Percentiles rank a stretch among this genome's conserved stretches.
Evolutionary conservation across 2,113 vertebrate genomes (phyloP).

Genomic region (Rhagologus leucostigma): DNA sequence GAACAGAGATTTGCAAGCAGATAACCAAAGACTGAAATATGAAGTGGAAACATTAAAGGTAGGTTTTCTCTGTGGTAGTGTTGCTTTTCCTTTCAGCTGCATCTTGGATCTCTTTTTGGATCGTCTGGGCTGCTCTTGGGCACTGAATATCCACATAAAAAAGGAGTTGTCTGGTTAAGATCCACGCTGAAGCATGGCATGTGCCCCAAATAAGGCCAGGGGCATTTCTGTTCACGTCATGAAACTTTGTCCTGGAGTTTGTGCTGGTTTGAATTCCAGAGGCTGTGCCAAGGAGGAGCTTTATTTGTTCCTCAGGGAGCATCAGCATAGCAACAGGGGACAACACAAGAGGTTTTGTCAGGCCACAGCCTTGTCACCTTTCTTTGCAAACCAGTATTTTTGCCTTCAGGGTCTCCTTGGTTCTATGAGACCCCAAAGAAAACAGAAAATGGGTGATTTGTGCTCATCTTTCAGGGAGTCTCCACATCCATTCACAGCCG

Average conservation of each 20-base stretch:
- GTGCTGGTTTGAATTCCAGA: not conserved
- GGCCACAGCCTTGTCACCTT: not conserved
- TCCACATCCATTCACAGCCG: fast-evolving
- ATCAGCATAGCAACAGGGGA: not conserved
- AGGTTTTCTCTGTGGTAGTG: not conserved
- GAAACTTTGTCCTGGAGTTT: not conserved
- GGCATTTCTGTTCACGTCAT: not conserved
- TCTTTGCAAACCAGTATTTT: not conserved
- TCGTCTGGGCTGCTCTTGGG: not conserved
- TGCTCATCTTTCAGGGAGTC: not conserved
- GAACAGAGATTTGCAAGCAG: conserved; percentile 89
- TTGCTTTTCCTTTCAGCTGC: not conserved
- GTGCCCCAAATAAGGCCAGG: not conserved
- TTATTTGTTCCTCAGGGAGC: not conserved
- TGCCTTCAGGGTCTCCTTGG: not conserved
- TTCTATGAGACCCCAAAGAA: not conserved
- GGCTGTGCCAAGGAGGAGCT: not conserved
- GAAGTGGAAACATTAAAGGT: conserved; percentile 93
- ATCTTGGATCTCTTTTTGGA: not conserved
- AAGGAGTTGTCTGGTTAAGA: not conserved
- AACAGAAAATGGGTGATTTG: not conserved
- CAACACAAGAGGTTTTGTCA: not conserved
- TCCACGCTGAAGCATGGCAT: not conserved
- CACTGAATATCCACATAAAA: not conserved
- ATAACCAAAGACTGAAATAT: conserved; percentile 93